phyloP scores from a whole-genome alignment of 2,113 vertebrate species.

The Siniperca chuatsi region DNA sequence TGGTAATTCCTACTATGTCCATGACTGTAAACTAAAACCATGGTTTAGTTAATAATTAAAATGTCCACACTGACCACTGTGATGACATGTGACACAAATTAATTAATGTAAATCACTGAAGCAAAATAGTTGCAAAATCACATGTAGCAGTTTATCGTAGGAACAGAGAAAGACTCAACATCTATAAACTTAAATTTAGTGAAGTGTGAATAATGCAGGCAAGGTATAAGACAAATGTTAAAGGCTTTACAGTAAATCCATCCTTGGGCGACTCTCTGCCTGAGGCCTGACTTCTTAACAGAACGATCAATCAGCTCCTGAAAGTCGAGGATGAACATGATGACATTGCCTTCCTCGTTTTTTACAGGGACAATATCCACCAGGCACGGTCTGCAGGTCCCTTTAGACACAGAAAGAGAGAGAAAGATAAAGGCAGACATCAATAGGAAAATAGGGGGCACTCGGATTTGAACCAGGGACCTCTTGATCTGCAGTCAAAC shows the following conservation, averaged over 20 bases:
- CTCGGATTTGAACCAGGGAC: conserved; percentile 85
- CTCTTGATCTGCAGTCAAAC: conserved; percentile 88
- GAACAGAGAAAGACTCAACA: not conserved
- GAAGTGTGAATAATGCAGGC: not conserved
- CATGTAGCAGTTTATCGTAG: not conserved
- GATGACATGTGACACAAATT: not conserved
- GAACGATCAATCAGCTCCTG: conserved; percentile 89
- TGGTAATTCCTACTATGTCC: not conserved
- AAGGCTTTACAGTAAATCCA: conserved; percentile 83
- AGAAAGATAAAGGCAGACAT: no score
- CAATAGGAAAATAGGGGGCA: conserved; percentile 69
- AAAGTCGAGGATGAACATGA: conserved; percentile 99
- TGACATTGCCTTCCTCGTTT: conserved; percentile 93
- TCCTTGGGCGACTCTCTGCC: conserved; percentile 87
- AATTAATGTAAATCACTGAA: not conserved
- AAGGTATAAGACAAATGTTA: not conserved
- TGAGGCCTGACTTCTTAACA: conserved; percentile 83
- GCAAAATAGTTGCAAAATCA: not conserved
- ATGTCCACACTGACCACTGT: not conserved
- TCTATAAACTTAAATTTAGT: not conserved
- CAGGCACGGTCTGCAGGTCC: conserved; percentile 92
- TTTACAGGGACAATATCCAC: conserved; percentile 96
- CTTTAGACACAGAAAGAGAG: conserved; percentile 70
- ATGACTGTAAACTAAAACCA: not conserved
- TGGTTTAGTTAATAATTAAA: not conserved